Conservation (phyloP, 2,113 vertebrate species). For the Trochalopteron elliotii region DNA sequence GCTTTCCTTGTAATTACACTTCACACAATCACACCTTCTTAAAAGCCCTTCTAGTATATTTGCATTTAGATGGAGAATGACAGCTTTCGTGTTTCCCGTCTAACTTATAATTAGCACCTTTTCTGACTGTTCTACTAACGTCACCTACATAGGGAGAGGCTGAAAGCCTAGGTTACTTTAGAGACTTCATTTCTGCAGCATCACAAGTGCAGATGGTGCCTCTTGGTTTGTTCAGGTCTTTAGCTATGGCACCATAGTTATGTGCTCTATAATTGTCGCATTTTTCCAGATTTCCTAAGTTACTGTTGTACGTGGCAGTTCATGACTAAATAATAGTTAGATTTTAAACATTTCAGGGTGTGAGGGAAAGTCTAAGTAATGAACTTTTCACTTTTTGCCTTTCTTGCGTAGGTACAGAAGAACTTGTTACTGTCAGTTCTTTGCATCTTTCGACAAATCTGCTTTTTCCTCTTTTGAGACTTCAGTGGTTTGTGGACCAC, state of each 20-base stretch:
- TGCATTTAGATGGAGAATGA: constrained; percentile 31
- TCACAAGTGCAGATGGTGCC: neutral
- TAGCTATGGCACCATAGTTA: rapidly evolving
- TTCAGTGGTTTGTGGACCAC: neutral
- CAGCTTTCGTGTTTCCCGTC: neutral
- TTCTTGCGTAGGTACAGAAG: neutral
- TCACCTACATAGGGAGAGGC: neutral
- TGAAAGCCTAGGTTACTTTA: neutral
- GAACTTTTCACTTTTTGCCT: neutral
- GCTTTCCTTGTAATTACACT: constrained; percentile 36
- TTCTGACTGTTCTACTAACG: neutral
- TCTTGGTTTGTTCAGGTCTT: neutral
- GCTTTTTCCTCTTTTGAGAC: neutral
- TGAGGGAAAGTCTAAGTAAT: neutral
- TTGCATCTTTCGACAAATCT: neutral
- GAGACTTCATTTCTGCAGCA: neutral
- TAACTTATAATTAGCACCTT: constrained; percentile 26
- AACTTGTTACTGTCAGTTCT: neutral
- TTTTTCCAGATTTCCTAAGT: neutral
- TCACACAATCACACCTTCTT: constrained; percentile 2
- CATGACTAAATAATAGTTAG: neutral
- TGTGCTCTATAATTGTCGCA: neutral
- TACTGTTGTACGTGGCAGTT: neutral
- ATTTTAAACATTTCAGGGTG: neutral
- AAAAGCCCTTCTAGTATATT: neutral